Evolutionary conservation across 1,140 invertebrate species (phyloP).

Genomic region (Nebria ingens): DNA sequence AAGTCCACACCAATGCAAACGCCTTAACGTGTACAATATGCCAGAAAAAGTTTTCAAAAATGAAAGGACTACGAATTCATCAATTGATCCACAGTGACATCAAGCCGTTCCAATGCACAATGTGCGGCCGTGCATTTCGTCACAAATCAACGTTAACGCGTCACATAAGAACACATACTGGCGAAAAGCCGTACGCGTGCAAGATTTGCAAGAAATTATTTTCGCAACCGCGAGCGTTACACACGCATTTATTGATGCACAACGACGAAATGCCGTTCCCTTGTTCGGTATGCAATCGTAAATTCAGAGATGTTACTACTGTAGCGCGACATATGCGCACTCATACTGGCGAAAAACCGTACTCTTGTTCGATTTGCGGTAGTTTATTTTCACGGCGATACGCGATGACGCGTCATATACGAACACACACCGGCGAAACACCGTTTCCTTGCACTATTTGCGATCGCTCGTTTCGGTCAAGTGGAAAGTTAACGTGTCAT

Average conservation of each 20-base stretch:
- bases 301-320: not conserved
- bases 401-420: conserved; percentile 27
- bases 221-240: not conserved
- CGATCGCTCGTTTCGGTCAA: conserved; percentile 5
- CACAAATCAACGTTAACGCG: conserved; percentile 34
- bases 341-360: conserved; percentile 1
- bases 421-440: conserved; percentile 39
- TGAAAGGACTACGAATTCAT: conserved; percentile 24
- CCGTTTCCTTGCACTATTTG: conserved; percentile 58
- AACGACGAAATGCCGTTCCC: not conserved
- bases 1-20: not conserved
- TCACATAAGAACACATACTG: conserved; percentile 13
- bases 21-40: not conserved
- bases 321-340: not conserved
- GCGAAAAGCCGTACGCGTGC: not conserved
- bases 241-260: not conserved
- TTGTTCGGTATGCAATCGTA: not conserved
- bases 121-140: conserved; percentile 50
- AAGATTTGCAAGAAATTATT: not conserved
- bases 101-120: conserved; percentile 40
- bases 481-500: conserved; percentile 24
- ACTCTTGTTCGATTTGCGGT: not conserved
- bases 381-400: not conserved
- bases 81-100: conserved; percentile 38
- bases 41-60: not conserved